Evolutionary conservation across 1,140 invertebrate genomes (phyloP).

Genomic region (Drosophila prosaltans): DNA sequence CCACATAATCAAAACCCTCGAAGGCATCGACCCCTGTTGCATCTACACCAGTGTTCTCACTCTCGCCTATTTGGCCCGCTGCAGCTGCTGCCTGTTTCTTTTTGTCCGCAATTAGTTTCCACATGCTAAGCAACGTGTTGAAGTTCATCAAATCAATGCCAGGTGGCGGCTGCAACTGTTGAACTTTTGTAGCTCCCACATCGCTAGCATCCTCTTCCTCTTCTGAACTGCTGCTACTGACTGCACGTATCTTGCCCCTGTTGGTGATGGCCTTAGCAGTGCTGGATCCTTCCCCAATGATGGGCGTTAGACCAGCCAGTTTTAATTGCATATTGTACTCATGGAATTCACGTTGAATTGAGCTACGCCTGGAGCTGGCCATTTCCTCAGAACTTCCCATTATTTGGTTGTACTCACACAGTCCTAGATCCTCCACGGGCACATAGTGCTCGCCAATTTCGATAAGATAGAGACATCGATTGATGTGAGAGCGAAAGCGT

Average conservation of each 20-base stretch:
- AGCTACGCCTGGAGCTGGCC: constrained; percentile 68
- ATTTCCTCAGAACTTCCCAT: constrained; percentile 71
- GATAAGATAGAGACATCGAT: constrained; percentile 94
- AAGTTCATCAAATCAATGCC: constrained; percentile 64
- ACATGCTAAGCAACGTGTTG: constrained; percentile 69
- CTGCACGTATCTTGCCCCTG: constrained; percentile 69
- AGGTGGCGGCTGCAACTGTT: background rate
- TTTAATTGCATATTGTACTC: constrained; percentile 67
- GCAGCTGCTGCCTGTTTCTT: constrained; percentile 57
- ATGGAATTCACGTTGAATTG: constrained; percentile 69
- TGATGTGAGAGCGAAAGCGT: constrained; percentile 92
- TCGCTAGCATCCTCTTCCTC: constrained; percentile 43
- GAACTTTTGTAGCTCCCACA: background rate
- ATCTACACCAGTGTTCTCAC: constrained; percentile 13
- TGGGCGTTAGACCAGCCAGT: constrained; percentile 60
- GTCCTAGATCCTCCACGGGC: constrained; percentile 94
- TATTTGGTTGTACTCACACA: constrained; percentile 86
- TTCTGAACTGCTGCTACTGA: constrained; percentile 77
- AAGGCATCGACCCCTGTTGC: constrained; percentile 20
- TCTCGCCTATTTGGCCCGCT: constrained; percentile 35
- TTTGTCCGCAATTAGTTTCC: constrained; percentile 75
- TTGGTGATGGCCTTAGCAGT: constrained; percentile 17
- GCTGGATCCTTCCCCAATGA: constrained; percentile 37
- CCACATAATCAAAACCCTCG: constrained; percentile 56
- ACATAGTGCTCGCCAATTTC: constrained; percentile 96